Percentiles rank a stretch among this genome's conserved stretches.
These are phyloP conservation scores for Seira musarum DNA, from an alignment of 2,888 invertebrate species.

Conservation along the genomic window DNA sequence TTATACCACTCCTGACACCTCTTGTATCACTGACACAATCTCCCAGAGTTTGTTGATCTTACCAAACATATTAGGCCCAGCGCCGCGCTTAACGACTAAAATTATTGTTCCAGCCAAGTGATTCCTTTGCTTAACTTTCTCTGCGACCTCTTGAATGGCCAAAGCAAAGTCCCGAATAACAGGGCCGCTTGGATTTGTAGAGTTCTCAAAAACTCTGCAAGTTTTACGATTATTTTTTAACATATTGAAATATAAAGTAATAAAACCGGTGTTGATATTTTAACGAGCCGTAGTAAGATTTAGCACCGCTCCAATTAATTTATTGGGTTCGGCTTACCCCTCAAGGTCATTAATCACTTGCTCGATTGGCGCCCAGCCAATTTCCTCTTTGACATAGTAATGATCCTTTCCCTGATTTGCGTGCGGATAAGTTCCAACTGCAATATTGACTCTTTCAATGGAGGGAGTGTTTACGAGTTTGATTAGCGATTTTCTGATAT, in stretches of 20 bases:
- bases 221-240: not conserved
- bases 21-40: too few relatives aligned
- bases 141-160: conserved; percentile 57
- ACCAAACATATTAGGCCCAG: conserved; percentile 51
- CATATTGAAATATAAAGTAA: conserved; percentile 23
- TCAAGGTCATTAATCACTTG: conserved; percentile 36
- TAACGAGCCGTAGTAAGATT: not conserved
- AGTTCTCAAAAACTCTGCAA: conserved; percentile 45
- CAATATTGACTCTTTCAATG: conserved; percentile 32
- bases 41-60: too few relatives aligned
- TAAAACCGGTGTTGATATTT: conserved; percentile 17
- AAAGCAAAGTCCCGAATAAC: conserved; percentile 60
- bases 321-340: conserved; percentile 52
- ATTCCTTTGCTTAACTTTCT: conserved; percentile 52
- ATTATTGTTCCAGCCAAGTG: conserved; percentile 58
- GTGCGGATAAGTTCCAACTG: conserved; percentile 56
- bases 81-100: conserved; percentile 60
- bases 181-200: conserved; percentile 45
- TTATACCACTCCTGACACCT: too few relatives aligned
- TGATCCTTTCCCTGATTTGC: conserved; percentile 32
- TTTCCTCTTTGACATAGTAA: conserved; percentile 49
- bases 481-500: conserved; percentile 22
- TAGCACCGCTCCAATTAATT: not conserved
- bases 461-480: conserved; percentile 18
- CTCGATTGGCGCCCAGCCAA: conserved; percentile 49